Evolutionary conservation across 2,797 vertebrate species (phyloP).

Genomic region (Sternarchorhynchus goeldii): DNA sequence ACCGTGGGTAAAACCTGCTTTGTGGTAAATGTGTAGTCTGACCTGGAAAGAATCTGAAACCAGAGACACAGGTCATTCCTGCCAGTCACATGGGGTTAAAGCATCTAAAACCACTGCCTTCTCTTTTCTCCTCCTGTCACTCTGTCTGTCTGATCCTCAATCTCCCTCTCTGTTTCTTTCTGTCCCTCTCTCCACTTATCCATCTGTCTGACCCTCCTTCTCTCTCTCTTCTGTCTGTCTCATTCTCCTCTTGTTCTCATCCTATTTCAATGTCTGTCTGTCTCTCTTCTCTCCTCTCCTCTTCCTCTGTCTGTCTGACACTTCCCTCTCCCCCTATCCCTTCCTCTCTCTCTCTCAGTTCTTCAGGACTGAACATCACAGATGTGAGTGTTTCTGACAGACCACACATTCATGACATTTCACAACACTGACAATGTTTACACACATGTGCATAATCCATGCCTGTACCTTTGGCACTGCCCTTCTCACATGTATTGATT

Average conservation of each 20-base stretch:
- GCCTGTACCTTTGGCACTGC: background rate
- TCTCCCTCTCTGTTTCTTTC: background rate
- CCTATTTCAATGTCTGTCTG: background rate
- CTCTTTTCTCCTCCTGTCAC: background rate
- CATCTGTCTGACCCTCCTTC: background rate
- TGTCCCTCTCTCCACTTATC: background rate
- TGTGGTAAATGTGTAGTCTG: background rate
- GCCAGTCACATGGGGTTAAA: background rate
- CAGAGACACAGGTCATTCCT: conserved; percentile 1
- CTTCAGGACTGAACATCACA: conserved; percentile 21
- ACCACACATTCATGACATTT: conserved; percentile 47
- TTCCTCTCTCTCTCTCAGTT: background rate
- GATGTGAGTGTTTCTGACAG: conserved; percentile 39
- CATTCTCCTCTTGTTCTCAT: background rate
- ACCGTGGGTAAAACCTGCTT: no score
- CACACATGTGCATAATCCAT: conserved; percentile 11
- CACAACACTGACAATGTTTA: conserved; percentile 19
- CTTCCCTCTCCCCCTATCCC: background rate
- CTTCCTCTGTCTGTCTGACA: background rate
- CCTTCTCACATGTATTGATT: conserved; percentile 4
- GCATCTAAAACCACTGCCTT: background rate
- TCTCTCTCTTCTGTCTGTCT: background rate
- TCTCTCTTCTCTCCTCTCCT: background rate
- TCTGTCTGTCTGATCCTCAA: background rate
- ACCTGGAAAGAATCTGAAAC: background rate